phyloP scores from a whole-genome alignment of 2,113 vertebrate species.

The Sceloporus undulatus region DNA sequence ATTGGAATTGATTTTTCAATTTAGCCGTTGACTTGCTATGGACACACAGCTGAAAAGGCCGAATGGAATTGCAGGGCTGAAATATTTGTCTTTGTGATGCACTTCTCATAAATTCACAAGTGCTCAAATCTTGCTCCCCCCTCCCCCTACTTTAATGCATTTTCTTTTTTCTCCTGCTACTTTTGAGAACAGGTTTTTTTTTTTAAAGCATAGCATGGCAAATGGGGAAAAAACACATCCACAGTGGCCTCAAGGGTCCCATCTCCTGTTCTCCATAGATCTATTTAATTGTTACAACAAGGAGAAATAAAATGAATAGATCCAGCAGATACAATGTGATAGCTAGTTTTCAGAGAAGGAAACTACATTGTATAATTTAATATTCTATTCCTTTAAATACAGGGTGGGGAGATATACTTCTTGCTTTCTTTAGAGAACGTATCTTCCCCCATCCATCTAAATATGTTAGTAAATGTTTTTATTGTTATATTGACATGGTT shows the following conservation, averaged over 20 bases:
- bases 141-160: constrained; percentile 76
- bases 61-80: constrained; percentile 87
- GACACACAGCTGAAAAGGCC: constrained; percentile 91
- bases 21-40: constrained; percentile 95
- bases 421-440: constrained; percentile 36
- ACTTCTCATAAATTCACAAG: constrained; percentile 88
- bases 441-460: not conserved
- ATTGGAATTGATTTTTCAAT: constrained; percentile 99
- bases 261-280: constrained; percentile 69
- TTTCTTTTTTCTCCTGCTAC: constrained; percentile 74
- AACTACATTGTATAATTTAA: constrained; percentile 53
- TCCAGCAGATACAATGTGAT: constrained; percentile 51
- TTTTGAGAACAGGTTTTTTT: constrained; percentile 86
- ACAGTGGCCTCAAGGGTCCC: constrained; percentile 75
- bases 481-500: constrained; percentile 51
- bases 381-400: constrained; percentile 50
- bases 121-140: constrained; percentile 60
- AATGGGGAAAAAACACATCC: constrained; percentile 77
- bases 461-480: constrained; percentile 38
- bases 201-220: constrained; percentile 77
- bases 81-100: constrained; percentile 91
- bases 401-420: not conserved
- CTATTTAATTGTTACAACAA: constrained; percentile 76
- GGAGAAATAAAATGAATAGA: constrained; percentile 68
- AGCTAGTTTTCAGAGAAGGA: constrained; percentile 45